Conservation (phyloP, 2,113 vertebrate species). For the Ochotona princeps region DNA sequence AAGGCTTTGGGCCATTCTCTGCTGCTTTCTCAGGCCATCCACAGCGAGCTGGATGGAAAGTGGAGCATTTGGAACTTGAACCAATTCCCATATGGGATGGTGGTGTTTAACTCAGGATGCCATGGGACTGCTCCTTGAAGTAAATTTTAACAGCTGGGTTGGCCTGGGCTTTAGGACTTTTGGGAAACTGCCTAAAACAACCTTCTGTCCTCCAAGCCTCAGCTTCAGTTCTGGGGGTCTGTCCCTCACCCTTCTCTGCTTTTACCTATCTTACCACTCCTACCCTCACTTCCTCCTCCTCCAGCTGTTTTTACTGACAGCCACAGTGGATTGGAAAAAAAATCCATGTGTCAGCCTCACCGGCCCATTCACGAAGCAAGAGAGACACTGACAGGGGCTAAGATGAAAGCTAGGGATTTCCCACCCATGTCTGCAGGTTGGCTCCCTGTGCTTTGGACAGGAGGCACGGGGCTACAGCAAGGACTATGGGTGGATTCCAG, state of each 20-base stretch:
- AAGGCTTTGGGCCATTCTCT: too few species aligned
- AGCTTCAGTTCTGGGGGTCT: neutral
- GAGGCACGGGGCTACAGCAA: neutral
- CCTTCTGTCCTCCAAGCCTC: neutral
- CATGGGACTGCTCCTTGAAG: too few species aligned
- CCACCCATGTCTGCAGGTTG: neutral
- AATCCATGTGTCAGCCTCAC: neutral
- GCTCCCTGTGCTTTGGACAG: neutral
- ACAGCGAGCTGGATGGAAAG: too few species aligned
- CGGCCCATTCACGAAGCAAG: neutral
- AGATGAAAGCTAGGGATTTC: neutral
- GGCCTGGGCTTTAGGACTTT: neutral
- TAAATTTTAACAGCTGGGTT: neutral
- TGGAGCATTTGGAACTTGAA: too few species aligned
- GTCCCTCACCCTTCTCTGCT: neutral
- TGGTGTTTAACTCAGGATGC: too few species aligned
- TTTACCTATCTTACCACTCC: too few species aligned
- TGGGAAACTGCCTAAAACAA: neutral
- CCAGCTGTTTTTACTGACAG: rapidly evolving
- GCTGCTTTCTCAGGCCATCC: too few species aligned
- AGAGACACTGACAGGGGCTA: neutral
- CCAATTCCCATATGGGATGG: too few species aligned
- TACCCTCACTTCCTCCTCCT: neutral
- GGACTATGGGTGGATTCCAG: neutral
- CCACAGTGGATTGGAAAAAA: neutral